A percentile compares a stretch with the other conserved stretches of the same genome.
These are phyloP conservation scores for Apistogramma diplotaenia DNA, from an alignment of 2,113 vertebrate genomes.

Conservation along the genomic window DNA sequence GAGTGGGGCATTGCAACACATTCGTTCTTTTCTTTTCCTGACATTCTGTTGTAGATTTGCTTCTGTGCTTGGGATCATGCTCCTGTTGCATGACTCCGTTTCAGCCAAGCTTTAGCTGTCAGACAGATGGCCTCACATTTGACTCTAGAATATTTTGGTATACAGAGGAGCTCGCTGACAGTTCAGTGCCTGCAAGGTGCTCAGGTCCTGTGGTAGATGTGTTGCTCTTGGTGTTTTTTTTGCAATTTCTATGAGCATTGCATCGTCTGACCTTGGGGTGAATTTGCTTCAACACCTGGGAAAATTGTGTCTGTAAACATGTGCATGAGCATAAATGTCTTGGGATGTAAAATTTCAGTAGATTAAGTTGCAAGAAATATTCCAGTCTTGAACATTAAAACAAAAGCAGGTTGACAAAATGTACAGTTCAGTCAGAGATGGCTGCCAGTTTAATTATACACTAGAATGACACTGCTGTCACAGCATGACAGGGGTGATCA, in stretches of 20 bases:
- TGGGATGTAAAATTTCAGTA: not conserved
- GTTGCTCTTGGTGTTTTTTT: not conserved
- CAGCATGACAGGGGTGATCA: constrained; percentile 9
- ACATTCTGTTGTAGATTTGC: not conserved
- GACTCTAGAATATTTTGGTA: no score
- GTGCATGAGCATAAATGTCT: not conserved
- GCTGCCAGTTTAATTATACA: constrained; percentile 45
- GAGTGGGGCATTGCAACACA: not conserved
- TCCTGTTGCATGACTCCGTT: not conserved
- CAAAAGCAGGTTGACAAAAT: not conserved
- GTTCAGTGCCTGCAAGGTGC: not conserved
- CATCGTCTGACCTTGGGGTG: not conserved
- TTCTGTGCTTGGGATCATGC: no score
- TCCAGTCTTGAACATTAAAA: not conserved
- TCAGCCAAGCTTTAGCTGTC: not conserved
- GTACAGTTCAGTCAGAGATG: constrained; percentile 8
- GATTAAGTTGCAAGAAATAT: not conserved
- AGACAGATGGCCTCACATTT: no score
- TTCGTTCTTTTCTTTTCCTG: not conserved
- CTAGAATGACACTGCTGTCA: constrained; percentile 1
- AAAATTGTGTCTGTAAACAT: not conserved
- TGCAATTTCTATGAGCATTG: not conserved
- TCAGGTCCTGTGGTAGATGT: not conserved
- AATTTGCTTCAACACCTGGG: not conserved
- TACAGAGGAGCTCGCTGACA: not conserved